Conservation (phyloP, 1,140 invertebrate species). For the Aphelenchoides fujianensis region DNA sequence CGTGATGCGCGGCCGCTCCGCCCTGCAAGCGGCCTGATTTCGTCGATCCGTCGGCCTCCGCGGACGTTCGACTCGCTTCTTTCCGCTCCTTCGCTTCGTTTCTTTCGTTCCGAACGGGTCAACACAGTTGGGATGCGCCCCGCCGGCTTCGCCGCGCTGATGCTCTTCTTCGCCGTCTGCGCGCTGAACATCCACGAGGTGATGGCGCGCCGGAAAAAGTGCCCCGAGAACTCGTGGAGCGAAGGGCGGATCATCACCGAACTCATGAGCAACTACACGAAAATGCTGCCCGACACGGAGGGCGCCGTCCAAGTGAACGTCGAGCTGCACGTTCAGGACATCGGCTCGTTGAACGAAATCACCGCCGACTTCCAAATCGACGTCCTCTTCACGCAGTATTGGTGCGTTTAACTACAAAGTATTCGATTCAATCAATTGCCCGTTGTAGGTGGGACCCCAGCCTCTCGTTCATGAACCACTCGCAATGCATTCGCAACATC, state of each 20-base stretch:
- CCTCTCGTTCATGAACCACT: conserved; percentile 54
- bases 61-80: no score
- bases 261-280: conserved; percentile 58
- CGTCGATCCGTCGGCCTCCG: no score
- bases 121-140: no score
- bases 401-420: not conserved
- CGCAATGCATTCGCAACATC: conserved; percentile 59
- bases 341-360: conserved; percentile 59
- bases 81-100: no score
- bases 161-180: not conserved
- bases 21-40: no score
- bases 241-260: conserved; percentile 53
- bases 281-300: conserved; percentile 57
- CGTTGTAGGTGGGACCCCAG: conserved; percentile 60
- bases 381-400: conserved; percentile 60
- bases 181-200: conserved; percentile 15
- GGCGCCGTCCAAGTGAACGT: conserved; percentile 54
- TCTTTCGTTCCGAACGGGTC: no score
- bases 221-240: conserved; percentile 53
- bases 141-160: no score
- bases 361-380: conserved; percentile 61
- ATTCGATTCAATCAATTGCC: not conserved
- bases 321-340: conserved; percentile 58
- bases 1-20: no score
- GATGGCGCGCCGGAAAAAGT: conserved; percentile 35